Evolutionary conservation across 2,888 invertebrate species (phyloP).

Genomic region (Philopedon plagiatum): DNA sequence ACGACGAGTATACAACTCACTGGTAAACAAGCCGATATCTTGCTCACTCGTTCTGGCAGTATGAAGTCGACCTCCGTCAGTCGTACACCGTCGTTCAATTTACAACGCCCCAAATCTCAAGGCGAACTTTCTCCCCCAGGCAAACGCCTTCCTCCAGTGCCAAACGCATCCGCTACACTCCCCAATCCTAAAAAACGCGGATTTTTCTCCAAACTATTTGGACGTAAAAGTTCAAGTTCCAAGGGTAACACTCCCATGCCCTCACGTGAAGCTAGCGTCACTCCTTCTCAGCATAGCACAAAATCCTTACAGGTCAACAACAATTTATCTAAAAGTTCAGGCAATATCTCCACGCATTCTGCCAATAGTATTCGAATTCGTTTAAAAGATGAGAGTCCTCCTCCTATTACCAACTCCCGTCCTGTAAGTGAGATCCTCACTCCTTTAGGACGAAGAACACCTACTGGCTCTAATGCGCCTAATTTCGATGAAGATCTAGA

Average conservation of each 20-base stretch:
- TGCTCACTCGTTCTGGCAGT: slow-evolving; percentile 56
- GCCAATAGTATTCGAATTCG: slow-evolving; percentile 75
- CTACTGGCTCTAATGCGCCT: slow-evolving; percentile 37
- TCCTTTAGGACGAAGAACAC: background rate
- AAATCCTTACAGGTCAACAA: slow-evolving; percentile 54
- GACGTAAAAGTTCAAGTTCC: slow-evolving; percentile 68
- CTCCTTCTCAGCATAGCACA: slow-evolving; percentile 53
- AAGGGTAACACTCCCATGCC: slow-evolving; percentile 68
- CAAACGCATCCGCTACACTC: slow-evolving; percentile 62
- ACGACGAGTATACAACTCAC: slow-evolving; percentile 55
- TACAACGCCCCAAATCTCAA: slow-evolving; percentile 63
- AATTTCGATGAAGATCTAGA: slow-evolving; percentile 57
- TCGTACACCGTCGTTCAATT: slow-evolving; percentile 62
- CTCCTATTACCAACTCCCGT: slow-evolving; percentile 35
- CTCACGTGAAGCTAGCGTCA: slow-evolving; percentile 62
- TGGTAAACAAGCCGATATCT: slow-evolving; percentile 55
- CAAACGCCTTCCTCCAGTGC: slow-evolving; percentile 68
- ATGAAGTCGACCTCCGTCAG: slow-evolving; percentile 56
- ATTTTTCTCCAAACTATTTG: slow-evolving; percentile 77
- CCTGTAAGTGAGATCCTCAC: slow-evolving; percentile 29
- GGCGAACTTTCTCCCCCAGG: slow-evolving; percentile 60
- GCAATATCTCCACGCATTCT: slow-evolving; percentile 61
- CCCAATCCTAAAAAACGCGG: slow-evolving; percentile 75
- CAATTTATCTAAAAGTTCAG: slow-evolving; percentile 64
- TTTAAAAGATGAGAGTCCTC: slow-evolving; percentile 72